These are phyloP conservation scores for Stylophora pistillata DNA, from an alignment of 64 coral and sea anemone species.

Conservation along the genomic window DNA sequence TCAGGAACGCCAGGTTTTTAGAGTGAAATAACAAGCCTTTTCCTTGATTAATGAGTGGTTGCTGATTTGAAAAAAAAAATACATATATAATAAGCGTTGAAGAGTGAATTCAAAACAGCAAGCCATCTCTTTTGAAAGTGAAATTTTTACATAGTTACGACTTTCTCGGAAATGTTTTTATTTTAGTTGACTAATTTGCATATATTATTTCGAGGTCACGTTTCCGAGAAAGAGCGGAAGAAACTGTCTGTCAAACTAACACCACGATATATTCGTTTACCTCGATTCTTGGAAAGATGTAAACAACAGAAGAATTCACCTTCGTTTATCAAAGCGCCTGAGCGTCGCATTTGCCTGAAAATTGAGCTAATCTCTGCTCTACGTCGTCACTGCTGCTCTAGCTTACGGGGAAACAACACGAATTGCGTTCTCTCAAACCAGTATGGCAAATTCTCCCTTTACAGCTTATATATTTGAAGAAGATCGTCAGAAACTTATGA, in stretches of 20 bases:
- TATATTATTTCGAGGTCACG: background rate
- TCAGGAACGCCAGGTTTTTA: too few species aligned
- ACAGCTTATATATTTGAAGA: slow-evolving; percentile 23
- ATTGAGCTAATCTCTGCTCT: background rate
- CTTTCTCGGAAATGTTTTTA: slow-evolving; percentile 24
- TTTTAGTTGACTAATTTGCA: background rate
- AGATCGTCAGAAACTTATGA: background rate
- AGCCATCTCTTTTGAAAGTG: too few species aligned
- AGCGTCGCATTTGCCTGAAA: background rate
- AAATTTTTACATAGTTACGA: background rate
- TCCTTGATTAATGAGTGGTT: too few species aligned
- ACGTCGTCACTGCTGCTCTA: background rate
- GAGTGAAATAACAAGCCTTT: too few species aligned
- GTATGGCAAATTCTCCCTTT: background rate
- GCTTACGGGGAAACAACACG: background rate
- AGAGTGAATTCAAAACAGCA: too few species aligned
- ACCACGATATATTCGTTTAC: background rate
- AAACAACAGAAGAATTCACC: background rate
- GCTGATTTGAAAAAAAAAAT: too few species aligned
- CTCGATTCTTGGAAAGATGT: background rate
- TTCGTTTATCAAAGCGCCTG: background rate
- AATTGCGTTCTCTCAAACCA: background rate
- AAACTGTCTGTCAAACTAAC: slow-evolving; percentile 10
- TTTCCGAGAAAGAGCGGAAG: slow-evolving; percentile 30
- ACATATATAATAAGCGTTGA: too few species aligned